Evolutionary conservation across 30 jellyfish, hydroid and myxozoan species (phyloP).

Genomic region (Aurelia sp.): DNA sequence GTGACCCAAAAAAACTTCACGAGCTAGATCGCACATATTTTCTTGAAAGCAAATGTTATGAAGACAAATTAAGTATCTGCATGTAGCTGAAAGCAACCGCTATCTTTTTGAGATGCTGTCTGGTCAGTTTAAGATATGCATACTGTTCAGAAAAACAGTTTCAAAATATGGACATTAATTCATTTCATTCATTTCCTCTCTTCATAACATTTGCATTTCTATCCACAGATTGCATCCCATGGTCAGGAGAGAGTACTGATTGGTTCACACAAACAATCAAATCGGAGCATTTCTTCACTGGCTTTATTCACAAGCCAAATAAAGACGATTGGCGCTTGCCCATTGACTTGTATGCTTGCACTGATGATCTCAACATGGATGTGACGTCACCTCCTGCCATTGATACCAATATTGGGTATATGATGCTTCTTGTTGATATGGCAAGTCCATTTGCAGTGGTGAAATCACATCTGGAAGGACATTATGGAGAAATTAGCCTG

Average conservation of each 20-base stretch:
- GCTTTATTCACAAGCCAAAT: conserved; percentile 45
- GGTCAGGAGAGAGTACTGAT: conserved; percentile 69
- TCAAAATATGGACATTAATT: too few species aligned
- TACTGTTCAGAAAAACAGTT: too few species aligned
- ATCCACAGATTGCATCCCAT: conserved; percentile 35
- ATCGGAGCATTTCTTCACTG: conserved; percentile 60
- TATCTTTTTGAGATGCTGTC: too few species aligned
- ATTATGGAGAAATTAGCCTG: conserved; percentile 35
- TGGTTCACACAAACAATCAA: conserved; percentile 70
- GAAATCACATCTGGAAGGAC: conserved; percentile 26
- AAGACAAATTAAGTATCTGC: too few species aligned
- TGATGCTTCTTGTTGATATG: conserved; percentile 71
- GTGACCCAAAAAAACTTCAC: too few species aligned
- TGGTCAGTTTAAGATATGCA: too few species aligned
- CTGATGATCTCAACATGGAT: neutral
- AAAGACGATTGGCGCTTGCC: conserved; percentile 11
- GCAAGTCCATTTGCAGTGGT: conserved; percentile 49
- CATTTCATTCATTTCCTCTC: too few species aligned
- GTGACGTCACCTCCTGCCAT: conserved; percentile 69
- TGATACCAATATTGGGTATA: conserved; percentile 67
- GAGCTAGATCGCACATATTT: too few species aligned
- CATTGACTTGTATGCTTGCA: conserved; percentile 74
- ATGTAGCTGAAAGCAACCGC: too few species aligned
- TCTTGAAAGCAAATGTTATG: too few species aligned
- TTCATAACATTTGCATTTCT: too few species aligned